Evolutionary conservation across 2,888 invertebrate species (phyloP).

Genomic region (Trichacis sp.): DNA sequence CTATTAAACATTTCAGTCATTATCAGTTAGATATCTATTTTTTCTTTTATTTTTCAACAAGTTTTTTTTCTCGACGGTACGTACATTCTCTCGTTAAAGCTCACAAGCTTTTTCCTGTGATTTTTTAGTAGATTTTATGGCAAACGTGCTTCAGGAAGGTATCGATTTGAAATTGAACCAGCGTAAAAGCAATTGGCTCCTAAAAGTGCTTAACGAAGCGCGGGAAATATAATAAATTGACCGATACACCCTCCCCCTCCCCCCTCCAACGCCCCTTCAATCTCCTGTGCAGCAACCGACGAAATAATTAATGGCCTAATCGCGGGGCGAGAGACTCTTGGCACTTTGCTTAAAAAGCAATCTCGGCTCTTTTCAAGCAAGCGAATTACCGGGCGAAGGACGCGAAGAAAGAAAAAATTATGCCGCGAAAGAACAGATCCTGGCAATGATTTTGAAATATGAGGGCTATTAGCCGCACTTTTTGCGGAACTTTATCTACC

Average conservation of each 20-base stretch:
- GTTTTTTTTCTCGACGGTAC: too few species aligned
- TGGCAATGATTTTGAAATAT: conserved; percentile 58
- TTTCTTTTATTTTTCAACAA: not conserved
- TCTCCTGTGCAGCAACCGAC: conserved; percentile 37
- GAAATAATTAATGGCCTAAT: conserved; percentile 57
- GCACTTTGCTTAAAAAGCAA: conserved; percentile 54
- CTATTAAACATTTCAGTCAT: too few species aligned
- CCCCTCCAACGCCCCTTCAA: conserved; percentile 46
- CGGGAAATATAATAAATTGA: conserved; percentile 45
- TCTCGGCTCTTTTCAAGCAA: conserved; percentile 44
- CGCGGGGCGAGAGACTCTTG: conserved; percentile 34
- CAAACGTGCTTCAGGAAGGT: conserved; percentile 10
- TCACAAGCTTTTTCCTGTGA: too few species aligned
- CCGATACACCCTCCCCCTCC: too few species aligned
- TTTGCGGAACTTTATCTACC: conserved; percentile 51
- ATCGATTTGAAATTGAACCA: conserved; percentile 15
- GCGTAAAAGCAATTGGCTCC: conserved; percentile 37
- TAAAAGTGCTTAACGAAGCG: conserved; percentile 44
- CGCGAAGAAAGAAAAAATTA: conserved; percentile 26
- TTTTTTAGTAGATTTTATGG: conserved; percentile 10
- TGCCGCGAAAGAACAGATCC: conserved; percentile 28
- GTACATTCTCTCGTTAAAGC: too few species aligned
- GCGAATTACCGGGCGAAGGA: conserved; percentile 50
- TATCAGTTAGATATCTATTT: too few species aligned
- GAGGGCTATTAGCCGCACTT: conserved; percentile 59